Base-by-base conservation (phyloP, 2,113 vertebrate species). In the Typhlomys cinereus region DNA sequence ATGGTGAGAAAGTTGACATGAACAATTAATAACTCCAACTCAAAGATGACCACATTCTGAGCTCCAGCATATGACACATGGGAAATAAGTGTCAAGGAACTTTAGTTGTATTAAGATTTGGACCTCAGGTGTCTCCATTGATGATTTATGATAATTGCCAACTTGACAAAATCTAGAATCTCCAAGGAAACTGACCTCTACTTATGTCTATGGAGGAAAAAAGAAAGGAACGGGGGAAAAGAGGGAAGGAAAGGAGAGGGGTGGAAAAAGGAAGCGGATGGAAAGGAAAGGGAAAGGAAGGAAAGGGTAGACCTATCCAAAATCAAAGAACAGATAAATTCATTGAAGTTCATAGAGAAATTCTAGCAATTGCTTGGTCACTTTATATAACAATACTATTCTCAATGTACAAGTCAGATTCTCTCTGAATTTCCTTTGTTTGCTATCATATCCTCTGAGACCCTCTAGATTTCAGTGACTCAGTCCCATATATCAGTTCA, bases 371-470 rank as follows among this genome's bases (percentile, higher is more conserved):
- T 83, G 50, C 39, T 34, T 74, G n/a, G 41, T 21, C 64, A 20
- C 31, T 46, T 86, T 84, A n/a, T 70, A 70, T 78, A 79, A 41
- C 57, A 78, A 29, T 52, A 25, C 8, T 76, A 18, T 54, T 94
- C 27, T 59, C 59, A 39, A 18, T 31, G 29, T 39, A 39, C 4
- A 80, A 89, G 25, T 18, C 69, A 81, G 76, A 15, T 62, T 44
- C 1, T 44, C 1, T 75, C 73, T 88, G 78, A 61, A 41, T 34
- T 59, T 78, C 31, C 75, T 52, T 9, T 50, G 25, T 52, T 76
- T 31, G 6, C 36, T 87, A 44, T 44, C 39, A 67, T 36, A 70
- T 44, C 15, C 44, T 80, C 44, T 64, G 80, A 81, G 20, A 88
- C 4, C 9, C 9, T 20, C n/a, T 14, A 1, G 0, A 17, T 20